Conservation (phyloP, 2,797 vertebrate species). For the Poeciliopsis gracilis region DNA sequence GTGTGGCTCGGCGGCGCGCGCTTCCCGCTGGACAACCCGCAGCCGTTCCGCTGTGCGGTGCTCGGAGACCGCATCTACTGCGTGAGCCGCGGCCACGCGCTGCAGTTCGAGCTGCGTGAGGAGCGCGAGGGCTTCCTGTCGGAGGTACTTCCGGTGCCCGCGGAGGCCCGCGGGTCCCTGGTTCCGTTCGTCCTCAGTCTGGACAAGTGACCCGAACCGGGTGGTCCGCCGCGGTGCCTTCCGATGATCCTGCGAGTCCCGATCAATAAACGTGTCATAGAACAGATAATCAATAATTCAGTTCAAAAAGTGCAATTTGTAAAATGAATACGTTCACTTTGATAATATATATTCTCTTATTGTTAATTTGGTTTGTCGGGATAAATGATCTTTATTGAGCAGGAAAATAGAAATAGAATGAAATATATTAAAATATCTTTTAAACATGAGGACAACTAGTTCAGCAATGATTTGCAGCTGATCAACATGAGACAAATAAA, state of each 20-base stretch:
- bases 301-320: neutral
- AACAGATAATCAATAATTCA: neutral
- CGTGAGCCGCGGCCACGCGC: conserved; percentile 84
- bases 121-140: conserved; percentile 79
- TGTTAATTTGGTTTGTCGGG: neutral
- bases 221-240: neutral
- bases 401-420: neutral
- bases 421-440: neutral
- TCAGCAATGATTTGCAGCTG: neutral
- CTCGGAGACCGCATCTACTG: conserved; percentile 89
- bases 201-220: conserved; percentile 22
- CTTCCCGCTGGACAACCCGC: conserved; percentile 71
- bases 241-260: neutral
- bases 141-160: conserved; percentile 79
- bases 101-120: conserved; percentile 83
- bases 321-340: neutral
- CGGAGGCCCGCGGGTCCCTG: conserved; percentile 83
- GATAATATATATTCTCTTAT: too few species aligned
- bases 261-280: too few species aligned
- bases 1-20: conserved; percentile 85
- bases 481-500: neutral
- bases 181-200: conserved; percentile 86
- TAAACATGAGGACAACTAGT: neutral
- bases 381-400: neutral
- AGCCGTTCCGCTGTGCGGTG: conserved; percentile 88